Evolutionary conservation across 2,797 vertebrate species (phyloP).

Genomic region (Spinus pinus): DNA sequence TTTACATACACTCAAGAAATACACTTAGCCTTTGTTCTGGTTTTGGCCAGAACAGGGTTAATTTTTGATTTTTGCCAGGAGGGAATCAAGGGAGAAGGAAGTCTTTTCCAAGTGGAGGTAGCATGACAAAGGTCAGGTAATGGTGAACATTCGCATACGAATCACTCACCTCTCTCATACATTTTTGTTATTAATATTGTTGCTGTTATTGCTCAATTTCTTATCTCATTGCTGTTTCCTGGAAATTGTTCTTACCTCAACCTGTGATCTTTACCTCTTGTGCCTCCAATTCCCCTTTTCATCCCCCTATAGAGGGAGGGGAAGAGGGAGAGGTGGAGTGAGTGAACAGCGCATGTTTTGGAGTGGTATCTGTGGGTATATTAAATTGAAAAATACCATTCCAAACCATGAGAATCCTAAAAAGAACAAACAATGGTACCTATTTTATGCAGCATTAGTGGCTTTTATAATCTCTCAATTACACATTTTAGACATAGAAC

Average conservation of each 20-base stretch:
- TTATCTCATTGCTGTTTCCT: not conserved
- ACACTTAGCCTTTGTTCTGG: not conserved
- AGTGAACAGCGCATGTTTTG: not conserved
- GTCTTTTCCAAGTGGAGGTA: rapidly evolving
- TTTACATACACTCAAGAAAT: not conserved
- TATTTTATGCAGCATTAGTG: not conserved
- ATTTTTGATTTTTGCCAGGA: not conserved
- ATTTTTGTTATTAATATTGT: not conserved
- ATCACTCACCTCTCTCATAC: not conserved
- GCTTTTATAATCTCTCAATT: not conserved
- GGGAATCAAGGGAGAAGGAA: not conserved
- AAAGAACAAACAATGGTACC: rapidly evolving
- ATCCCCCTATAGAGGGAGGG: not conserved
- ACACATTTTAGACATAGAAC: not conserved
- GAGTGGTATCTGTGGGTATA: not conserved
- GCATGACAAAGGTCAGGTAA: not conserved
- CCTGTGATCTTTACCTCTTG: not conserved
- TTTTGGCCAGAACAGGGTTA: not conserved
- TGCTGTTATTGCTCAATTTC: not conserved
- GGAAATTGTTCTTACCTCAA: not conserved
- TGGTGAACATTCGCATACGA: not conserved
- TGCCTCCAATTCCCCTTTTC: not conserved
- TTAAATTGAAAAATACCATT: not conserved
- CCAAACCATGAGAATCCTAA: not conserved
- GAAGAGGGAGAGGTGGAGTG: not conserved